Evolutionary conservation across 2,113 vertebrate species (phyloP).

Genomic region (Leucosticte australis): DNA sequence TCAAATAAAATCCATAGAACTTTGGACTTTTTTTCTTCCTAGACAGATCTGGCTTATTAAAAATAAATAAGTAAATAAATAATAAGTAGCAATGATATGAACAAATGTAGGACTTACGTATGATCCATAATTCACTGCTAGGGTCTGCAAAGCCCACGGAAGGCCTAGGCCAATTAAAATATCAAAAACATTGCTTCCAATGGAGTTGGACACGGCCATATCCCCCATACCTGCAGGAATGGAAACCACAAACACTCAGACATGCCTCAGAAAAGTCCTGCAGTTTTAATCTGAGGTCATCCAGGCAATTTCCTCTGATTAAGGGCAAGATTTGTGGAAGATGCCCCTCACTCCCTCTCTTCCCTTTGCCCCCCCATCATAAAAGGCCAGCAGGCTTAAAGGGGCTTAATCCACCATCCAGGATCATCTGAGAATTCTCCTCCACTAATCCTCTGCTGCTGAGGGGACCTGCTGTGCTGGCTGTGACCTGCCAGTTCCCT

Average conservation of each 20-base stretch:
- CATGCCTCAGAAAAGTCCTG: not conserved
- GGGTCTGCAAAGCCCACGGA: conserved; percentile 91
- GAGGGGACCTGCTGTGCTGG: not conserved
- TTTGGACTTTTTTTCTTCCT: not conserved
- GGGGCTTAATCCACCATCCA: not conserved
- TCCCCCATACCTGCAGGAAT: conserved; percentile 88
- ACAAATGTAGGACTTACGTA: conserved; percentile 79
- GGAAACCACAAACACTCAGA: not conserved
- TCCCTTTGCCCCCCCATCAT: not conserved
- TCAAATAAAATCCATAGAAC: not conserved
- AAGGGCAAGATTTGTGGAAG: not conserved
- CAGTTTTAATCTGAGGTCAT: not conserved
- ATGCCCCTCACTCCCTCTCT: not conserved
- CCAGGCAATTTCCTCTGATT: not conserved
- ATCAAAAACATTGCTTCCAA: conserved; percentile 97
- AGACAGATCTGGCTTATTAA: not conserved
- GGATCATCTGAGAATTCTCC: not conserved
- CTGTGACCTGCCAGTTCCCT: not conserved
- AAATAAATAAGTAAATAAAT: not conserved
- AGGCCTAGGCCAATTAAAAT: conserved; percentile 94
- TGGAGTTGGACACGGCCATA: conserved; percentile 98
- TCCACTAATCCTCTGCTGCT: not conserved
- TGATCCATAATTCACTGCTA: conserved; percentile 91
- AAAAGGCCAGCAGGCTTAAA: not conserved
- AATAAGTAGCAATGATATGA: not conserved